Conservation (phyloP, 2,797 vertebrate species). For the Champsocephalus esox region DNA sequence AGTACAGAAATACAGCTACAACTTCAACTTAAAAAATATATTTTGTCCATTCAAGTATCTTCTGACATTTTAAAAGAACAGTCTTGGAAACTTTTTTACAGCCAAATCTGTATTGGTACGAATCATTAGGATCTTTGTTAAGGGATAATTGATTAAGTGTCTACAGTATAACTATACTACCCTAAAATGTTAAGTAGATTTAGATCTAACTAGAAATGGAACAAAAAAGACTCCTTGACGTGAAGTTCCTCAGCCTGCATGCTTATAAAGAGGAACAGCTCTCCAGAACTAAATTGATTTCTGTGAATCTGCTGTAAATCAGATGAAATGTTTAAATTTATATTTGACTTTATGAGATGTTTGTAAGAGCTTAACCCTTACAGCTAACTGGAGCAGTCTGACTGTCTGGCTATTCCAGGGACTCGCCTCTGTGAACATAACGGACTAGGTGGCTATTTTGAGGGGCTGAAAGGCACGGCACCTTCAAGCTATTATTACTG, state of each 20-base stretch:
- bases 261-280: constrained; percentile 34
- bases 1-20: background rate
- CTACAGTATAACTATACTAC: background rate
- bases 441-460: constrained; percentile 82
- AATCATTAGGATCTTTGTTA: background rate
- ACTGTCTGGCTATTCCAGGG: constrained; percentile 28
- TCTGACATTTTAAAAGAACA: background rate
- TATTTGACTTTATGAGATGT: constrained; percentile 25
- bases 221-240: background rate
- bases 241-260: constrained; percentile 4
- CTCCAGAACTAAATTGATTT: constrained; percentile 19
- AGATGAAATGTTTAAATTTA: constrained; percentile 3
- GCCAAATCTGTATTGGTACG: background rate
- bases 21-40: no score
- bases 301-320: constrained; percentile 23
- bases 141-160: background rate
- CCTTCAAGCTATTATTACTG: constrained; percentile 71
- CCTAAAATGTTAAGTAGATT: background rate
- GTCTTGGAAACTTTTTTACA: no score
- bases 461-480: constrained; percentile 50
- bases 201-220: background rate
- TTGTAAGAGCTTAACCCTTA: constrained; percentile 12
- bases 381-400: constrained; percentile 20
- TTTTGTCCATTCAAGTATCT: no score
- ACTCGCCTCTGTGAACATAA: constrained; percentile 19